Evolutionary conservation across 1,140 invertebrate species (phyloP), one percentile per base, ranked within the genome.

Genomic region (Ostrea edulis): DNA sequence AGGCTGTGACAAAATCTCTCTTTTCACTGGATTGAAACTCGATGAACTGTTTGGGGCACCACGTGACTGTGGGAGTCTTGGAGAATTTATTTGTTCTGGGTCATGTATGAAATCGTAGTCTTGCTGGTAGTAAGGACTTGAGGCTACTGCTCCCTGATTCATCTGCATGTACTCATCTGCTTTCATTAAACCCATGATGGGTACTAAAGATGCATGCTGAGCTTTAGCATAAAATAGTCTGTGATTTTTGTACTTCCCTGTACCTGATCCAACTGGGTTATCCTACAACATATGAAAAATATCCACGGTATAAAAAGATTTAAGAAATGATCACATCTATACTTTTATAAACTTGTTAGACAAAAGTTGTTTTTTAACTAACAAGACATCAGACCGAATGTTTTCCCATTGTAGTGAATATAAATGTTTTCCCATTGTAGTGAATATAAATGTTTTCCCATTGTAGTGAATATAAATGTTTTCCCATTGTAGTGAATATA

Each of bases 171-270:
- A 95, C 71, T 96, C 95, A n/a, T 94, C 93, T 87, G 95, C 96
- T 91, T 95, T 95, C 84, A 96, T 95, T 8, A 96, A 92, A 17
- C 95, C 96, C 53, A 95, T 93, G 4, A 96, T 93, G 20, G 96
- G 96, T n/a, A 96, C 95, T 17, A 96, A 93, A 7, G 96, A 95
- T 0, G 96, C 96, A 94, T 96, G 96, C 87, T 95, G 95, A 25
- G 95, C 94, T 91, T 95, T 94, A 25, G 96, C 95, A 54, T 92
- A 93, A 92, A 96, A 96, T 71, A 96, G 91, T 88, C 95, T 93
- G 54, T 94, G 91, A 81, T 95, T 95, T 90, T 95, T 94, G 89
- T 96, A 95, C 88, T 95, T 94, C 55, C 96, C 96, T 84, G 95
- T 96, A 25, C 96, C 96, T 35, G 94, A 94, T 71, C 96, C 96